Evolutionary conservation across 2,797 vertebrate species (phyloP), one percentile per base, ranked within the genome.

Genomic region (Danio albolineatus): DNA sequence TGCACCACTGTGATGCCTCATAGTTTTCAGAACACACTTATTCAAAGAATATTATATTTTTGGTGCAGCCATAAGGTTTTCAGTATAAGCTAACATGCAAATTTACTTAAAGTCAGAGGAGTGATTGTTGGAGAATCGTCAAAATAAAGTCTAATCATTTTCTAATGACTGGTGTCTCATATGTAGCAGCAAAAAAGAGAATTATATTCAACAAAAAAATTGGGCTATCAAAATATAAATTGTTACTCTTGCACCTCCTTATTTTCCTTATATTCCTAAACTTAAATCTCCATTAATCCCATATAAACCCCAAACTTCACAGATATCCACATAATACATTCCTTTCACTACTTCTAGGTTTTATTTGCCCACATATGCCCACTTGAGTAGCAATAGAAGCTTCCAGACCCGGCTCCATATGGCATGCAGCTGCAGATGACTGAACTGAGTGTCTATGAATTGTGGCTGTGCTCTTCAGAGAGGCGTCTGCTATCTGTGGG

Each of bases 391-490:
- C 66, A 76, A 61, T 81, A 78, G 76, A 41, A 54, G 81, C 72
- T 86, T 53, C 54, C 73, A 80, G 83, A 85, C 46, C 17, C 60
- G 57, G 61, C 17, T 73, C 78, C 86, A 89, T 86, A 76, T 87
- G 88, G 78, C 76, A 54, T 83, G 71, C 87, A 89, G 86, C 88
- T 87, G 86, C 72, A 84, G 69, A 62, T 65, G 73, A 80, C 73
- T 79, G 61, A 67, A 78, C 76, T 57, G 77, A 76, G 59, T 70
- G 82, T 62, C 81, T 78, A 86, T 71, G 79, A 81, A 75, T 70
- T 76, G 79, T 84, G 83, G 79, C 71, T 17, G 41, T 62, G 57
- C 43, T 87, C 82, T 81, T 84, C 66, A 84, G 69, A 66, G 69
- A 51, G 51, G 28, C 57, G 19, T 64, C 59, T 69, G 70, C 85